Evolutionary conservation across 2,113 vertebrate genomes (phyloP).

Genomic region (Glareola pratincola): DNA sequence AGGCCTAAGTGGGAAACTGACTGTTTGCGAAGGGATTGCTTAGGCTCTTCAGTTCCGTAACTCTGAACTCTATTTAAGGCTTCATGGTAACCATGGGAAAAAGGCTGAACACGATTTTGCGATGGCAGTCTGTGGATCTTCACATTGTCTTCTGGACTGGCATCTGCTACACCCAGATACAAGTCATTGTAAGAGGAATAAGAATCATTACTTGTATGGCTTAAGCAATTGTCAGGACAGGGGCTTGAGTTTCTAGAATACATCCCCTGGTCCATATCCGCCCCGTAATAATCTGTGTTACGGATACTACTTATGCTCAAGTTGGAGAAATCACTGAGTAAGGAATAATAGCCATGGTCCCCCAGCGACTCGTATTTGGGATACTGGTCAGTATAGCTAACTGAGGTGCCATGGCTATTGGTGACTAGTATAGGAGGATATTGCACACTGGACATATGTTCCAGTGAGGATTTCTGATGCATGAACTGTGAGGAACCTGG

Average conservation of each 20-base stretch:
- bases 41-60: conserved; percentile 91
- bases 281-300: conserved; percentile 91
- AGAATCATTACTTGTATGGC: conserved; percentile 92
- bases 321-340: conserved; percentile 95
- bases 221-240: conserved; percentile 89
- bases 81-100: conserved; percentile 93
- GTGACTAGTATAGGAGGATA: conserved; percentile 97
- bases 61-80: conserved; percentile 89
- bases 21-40: conserved; percentile 87
- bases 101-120: conserved; percentile 87
- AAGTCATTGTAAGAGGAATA: conserved; percentile 94
- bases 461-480: conserved; percentile 89
- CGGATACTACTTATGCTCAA: conserved; percentile 90
- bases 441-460: conserved; percentile 93
- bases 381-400: conserved; percentile 91
- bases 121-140: conserved; percentile 85
- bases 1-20: conserved; percentile 85
- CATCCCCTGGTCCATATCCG: conserved; percentile 85
- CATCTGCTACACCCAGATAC: conserved; percentile 89
- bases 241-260: conserved; percentile 88
- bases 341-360: conserved; percentile 95
- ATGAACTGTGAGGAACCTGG: conserved; percentile 92
- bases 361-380: conserved; percentile 93
- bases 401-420: conserved; percentile 91
- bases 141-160: conserved; percentile 86